phyloP scores from a whole-genome alignment of 2,888 invertebrate genomes.

The Mimachlamys varia region DNA sequence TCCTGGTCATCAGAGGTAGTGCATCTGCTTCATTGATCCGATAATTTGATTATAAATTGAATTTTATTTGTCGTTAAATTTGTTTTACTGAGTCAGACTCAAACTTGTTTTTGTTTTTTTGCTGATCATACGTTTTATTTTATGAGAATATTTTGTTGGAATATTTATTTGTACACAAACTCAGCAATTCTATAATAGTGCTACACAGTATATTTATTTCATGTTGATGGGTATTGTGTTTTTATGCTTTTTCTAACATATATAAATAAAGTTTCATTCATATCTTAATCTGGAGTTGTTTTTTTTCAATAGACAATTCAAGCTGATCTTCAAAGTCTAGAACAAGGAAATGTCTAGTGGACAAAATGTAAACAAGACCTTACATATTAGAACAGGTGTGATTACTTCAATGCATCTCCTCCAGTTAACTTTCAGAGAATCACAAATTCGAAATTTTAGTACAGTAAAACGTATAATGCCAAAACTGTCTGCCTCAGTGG shows the following conservation, averaged over 20 bases:
- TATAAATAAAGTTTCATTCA: background rate
- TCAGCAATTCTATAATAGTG: background rate
- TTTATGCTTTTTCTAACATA: slow-evolving; percentile 21
- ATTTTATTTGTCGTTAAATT: background rate
- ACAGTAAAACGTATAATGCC: too few species aligned
- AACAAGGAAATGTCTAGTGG: too few species aligned
- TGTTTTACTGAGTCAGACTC: background rate
- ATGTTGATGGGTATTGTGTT: slow-evolving; percentile 31
- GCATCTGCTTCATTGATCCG: background rate
- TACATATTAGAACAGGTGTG: too few species aligned
- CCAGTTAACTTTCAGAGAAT: too few species aligned
- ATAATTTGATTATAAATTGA: background rate
- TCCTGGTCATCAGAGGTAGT: background rate
- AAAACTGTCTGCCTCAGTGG: too few species aligned
- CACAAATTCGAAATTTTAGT: too few species aligned
- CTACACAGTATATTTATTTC: slow-evolving; percentile 1
- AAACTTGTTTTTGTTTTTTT: background rate
- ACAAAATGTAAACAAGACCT: too few species aligned
- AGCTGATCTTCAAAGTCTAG: too few species aligned
- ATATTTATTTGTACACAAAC: slow-evolving; percentile 29
- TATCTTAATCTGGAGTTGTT: slow-evolving; percentile 17
- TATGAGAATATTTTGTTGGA: background rate
- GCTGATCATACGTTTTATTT: slow-evolving; percentile 28
- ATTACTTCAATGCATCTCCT: too few species aligned
- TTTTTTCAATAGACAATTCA: background rate